Evolutionary conservation across 1,140 invertebrate genomes (phyloP), one percentile per base, ranked within the genome.

Genomic region (Drosophila ficusphila): DNA sequence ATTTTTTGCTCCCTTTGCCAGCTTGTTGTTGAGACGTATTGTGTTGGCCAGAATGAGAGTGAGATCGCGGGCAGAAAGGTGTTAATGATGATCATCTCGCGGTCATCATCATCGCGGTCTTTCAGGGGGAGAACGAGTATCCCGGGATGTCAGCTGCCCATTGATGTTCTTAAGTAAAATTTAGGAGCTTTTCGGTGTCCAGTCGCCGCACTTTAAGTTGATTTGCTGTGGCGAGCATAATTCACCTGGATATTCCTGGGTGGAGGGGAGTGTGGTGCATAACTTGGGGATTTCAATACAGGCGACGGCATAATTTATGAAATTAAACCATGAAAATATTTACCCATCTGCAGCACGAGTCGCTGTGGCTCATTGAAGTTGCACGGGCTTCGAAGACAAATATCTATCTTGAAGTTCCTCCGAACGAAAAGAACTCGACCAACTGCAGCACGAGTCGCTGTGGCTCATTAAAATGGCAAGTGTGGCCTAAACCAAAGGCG

Each of bases 261-360:
- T 18, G 8, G 34, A 12, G n/a, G 21, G 27, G 29, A 33, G 46
- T 48, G 79, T 61, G 79, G 79, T 61, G 79, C 77, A 90, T 90
- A 90, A 90, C 89, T 90, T 90, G 81, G 46, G 85, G 89, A 90
- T 90, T 90, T 86, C 89, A 90, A 90, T 72, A 70, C 90, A 79
- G 62, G 73, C 21, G 21, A 23, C 68, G 76, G 73, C 77, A 77
- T 86, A 88, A 82, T 88, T 88, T 88, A 88, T 88, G 82, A 88
- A 88, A 88, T 88, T 88, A 88, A 88, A 88, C 77, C 82, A 88
- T 88, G 82, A 88, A 88, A 88, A 88, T 88, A 88, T 88, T 88
- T 86, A 88, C 81, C 46, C 61, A 69, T 64, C 41, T 62, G 44
- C 48, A 76, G 60, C 46, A 27, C 39, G 49, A 64, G 68, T 41